A percentile compares a stretch with the other conserved stretches of the same genome.
Evolutionary conservation across 2,888 invertebrate genomes (phyloP).

Genomic region (Gisinianus flammeolus): DNA sequence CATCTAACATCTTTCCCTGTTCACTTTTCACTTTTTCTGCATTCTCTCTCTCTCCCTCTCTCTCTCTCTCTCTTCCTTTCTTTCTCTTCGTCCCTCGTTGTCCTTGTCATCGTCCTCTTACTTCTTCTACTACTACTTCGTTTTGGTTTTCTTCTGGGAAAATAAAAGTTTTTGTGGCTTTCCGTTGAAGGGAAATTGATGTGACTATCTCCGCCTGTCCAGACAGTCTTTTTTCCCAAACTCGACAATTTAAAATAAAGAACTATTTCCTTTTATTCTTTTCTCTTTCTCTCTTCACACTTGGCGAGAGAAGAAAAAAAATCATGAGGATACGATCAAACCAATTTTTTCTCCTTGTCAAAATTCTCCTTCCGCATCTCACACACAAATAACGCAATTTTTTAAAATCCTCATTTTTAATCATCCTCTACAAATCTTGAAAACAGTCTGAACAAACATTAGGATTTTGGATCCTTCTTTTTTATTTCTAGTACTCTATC

Average conservation of each 20-base stretch:
- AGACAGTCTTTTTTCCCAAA: background rate
- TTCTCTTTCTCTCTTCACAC: background rate
- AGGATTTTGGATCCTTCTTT: too few relatives aligned
- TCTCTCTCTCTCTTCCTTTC: background rate
- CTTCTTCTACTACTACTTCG: too few relatives aligned
- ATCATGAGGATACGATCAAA: constrained; percentile 1
- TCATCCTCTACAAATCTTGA: too few relatives aligned
- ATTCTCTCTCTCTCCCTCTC: background rate
- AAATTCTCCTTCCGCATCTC: background rate
- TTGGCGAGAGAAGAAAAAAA: background rate
- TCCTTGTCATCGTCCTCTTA: too few relatives aligned
- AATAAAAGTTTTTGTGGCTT: constrained; percentile 14
- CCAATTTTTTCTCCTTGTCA: background rate
- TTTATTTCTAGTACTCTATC: too few relatives aligned
- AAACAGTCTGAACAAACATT: too few relatives aligned
- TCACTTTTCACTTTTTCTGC: constrained; percentile 7
- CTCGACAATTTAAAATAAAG: constrained; percentile 11
- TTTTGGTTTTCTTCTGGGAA: too few relatives aligned
- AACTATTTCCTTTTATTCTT: background rate
- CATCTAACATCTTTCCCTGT: too few relatives aligned
- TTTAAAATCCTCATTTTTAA: too few relatives aligned
- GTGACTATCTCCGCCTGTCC: constrained; percentile 1
- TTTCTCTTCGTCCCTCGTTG: too few relatives aligned
- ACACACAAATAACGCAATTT: too few relatives aligned
- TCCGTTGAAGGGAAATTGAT: constrained; percentile 13